phyloP scores from a whole-genome alignment of 2,888 invertebrate species.

The Xestobium rufovillosum region DNA sequence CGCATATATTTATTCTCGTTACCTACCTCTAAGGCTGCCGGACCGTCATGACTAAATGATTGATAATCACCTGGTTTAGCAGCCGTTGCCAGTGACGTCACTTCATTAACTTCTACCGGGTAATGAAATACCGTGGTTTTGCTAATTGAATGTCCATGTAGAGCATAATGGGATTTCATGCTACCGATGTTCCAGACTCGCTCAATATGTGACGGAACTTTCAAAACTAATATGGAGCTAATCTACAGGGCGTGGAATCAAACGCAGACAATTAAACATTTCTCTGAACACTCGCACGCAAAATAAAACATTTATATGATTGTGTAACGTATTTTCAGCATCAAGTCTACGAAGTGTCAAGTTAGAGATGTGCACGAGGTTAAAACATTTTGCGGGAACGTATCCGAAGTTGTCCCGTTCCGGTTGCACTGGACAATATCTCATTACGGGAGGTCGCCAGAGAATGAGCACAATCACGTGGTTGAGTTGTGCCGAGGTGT shows the following conservation, averaged over 20 bases:
- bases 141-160: conserved; percentile 45
- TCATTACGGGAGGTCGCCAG: conserved; percentile 29
- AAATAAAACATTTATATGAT: too few species aligned
- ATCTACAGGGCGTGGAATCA: too few species aligned
- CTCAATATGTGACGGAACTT: too few species aligned
- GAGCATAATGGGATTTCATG: conserved; percentile 43
- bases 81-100: conserved; percentile 39
- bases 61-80: conserved; percentile 41
- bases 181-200: too few species aligned
- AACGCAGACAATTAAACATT: too few species aligned
- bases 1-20: too few species aligned
- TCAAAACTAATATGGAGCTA: too few species aligned
- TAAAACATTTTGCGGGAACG: conserved; percentile 11
- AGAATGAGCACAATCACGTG: conserved; percentile 30
- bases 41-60: conserved; percentile 37
- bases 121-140: conserved; percentile 44
- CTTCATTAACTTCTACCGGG: conserved; percentile 41
- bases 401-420: conserved; percentile 20
- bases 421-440: conserved; percentile 31
- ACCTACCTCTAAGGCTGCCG: too few species aligned
- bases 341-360: too few species aligned
- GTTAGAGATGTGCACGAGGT: too few species aligned
- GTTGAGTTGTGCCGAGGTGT: conserved; percentile 15
- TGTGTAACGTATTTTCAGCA: too few species aligned
- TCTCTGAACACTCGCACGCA: too few species aligned